Evolutionary conservation across 2,797 vertebrate species (phyloP).

Genomic region (Borostomias antarcticus): DNA sequence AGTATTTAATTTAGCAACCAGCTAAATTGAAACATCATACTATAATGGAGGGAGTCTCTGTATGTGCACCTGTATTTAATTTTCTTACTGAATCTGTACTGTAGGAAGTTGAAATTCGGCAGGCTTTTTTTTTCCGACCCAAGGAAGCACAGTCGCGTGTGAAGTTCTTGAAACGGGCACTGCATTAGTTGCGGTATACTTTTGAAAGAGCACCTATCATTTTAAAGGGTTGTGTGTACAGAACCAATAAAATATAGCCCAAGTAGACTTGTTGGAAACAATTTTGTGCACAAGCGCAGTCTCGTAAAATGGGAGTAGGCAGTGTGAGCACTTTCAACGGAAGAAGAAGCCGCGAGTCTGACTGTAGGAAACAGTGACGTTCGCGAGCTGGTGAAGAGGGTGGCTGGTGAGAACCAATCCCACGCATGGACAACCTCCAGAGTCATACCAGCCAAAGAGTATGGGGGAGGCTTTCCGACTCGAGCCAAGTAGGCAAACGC

Average conservation of each 20-base stretch:
- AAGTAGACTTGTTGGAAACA: conserved; percentile 10
- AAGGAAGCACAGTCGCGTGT: no score
- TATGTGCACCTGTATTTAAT: no score
- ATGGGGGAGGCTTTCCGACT: conserved; percentile 55
- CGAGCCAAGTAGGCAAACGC: conserved; percentile 51
- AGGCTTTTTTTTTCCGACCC: no score
- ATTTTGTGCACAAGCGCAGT: conserved; percentile 30
- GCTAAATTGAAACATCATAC: no score
- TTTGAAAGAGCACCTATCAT: not conserved
- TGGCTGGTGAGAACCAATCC: conserved; percentile 49
- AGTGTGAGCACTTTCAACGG: conserved; percentile 45
- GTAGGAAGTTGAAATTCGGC: no score
- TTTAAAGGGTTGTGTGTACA: not conserved
- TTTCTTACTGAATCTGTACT: no score
- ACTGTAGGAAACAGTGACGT: conserved; percentile 58
- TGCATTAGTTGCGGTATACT: not conserved
- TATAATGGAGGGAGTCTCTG: no score
- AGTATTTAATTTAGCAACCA: no score
- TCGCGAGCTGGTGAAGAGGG: conserved; percentile 42
- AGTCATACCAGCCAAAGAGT: conserved; percentile 45
- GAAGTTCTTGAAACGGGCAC: not conserved
- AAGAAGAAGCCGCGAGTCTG: conserved; percentile 38
- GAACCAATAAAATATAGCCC: no score
- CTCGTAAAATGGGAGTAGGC: conserved; percentile 45
- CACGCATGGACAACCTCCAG: conserved; percentile 54